Evolutionary conservation across 1,140 invertebrate genomes (phyloP).

Genomic region (Euglossa dilemma): DNA sequence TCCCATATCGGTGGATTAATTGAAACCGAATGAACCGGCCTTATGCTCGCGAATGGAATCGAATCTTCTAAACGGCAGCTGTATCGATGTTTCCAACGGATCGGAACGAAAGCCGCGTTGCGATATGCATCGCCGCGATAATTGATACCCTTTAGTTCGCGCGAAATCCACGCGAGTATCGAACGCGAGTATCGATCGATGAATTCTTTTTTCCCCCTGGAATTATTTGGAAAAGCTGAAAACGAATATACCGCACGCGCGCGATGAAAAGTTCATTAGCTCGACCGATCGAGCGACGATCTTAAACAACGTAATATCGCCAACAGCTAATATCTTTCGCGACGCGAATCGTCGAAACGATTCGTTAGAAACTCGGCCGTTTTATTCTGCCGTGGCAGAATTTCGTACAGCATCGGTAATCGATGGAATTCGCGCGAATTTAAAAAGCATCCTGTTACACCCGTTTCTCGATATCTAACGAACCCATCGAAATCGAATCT

Average conservation of each 20-base stretch:
- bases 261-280: too few species aligned
- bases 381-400: neutral
- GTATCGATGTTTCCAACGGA: slow-evolving; percentile 44
- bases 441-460: neutral
- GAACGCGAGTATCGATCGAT: too few species aligned
- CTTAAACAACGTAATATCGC: too few species aligned
- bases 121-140: neutral
- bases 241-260: too few species aligned
- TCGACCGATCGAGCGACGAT: too few species aligned
- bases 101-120: slow-evolving; percentile 20
- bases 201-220: neutral
- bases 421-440: too few species aligned
- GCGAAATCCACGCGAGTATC: neutral
- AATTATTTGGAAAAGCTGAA: neutral
- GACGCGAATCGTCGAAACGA: too few species aligned
- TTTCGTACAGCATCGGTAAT: neutral
- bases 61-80: slow-evolving; percentile 25
- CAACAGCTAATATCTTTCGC: too few species aligned
- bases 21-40: slow-evolving; percentile 49
- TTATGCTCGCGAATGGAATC: slow-evolving; percentile 39
- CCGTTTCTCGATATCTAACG: neutral
- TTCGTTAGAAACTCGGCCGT: too few species aligned
- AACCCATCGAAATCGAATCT: too few species aligned
- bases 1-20: slow-evolving; percentile 42
- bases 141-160: neutral